These are phyloP conservation scores for Calyptommatus sinebrachiatus DNA, from an alignment of 2,113 vertebrate genomes.

Conservation along the genomic window DNA sequence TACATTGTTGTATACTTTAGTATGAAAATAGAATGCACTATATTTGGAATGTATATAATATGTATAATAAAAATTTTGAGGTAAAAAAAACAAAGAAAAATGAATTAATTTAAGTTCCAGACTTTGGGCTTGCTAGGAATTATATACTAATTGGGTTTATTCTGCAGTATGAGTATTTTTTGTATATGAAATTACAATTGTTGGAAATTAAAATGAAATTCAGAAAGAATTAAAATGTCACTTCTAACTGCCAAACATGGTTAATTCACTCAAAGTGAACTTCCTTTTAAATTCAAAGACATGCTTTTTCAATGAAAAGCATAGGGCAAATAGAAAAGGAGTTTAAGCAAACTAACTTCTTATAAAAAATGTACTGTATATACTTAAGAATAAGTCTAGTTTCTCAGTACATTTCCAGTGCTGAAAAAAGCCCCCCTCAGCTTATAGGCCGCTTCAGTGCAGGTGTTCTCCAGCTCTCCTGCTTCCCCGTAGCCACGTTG, in stretches of 20 bases:
- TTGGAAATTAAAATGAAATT: conserved; percentile 10
- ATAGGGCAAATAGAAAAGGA: background rate
- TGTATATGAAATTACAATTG: background rate
- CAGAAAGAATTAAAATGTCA: background rate
- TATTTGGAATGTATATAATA: too few species aligned
- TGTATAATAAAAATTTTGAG: too few species aligned
- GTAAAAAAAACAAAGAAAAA: background rate
- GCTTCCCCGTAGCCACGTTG: too few species aligned
- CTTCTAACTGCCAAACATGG: background rate
- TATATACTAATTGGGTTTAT: background rate
- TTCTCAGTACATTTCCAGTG: too few species aligned
- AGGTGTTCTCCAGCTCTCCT: too few species aligned
- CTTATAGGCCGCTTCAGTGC: too few species aligned
- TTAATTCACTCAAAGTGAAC: background rate
- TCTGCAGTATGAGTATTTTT: background rate
- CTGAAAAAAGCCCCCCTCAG: too few species aligned
- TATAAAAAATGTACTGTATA: fast-evolving
- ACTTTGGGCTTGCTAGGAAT: background rate
- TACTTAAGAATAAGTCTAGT: too few species aligned
- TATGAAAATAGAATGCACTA: too few species aligned
- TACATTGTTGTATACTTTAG: too few species aligned
- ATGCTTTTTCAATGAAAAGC: fast-evolving
- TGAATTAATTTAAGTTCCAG: background rate
- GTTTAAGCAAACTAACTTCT: background rate
- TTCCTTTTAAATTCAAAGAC: background rate